Percentiles rank a stretch among this genome's conserved stretches.
These are phyloP conservation scores for Flexamia atlantica DNA, from an alignment of 2,888 invertebrate species.

Conservation along the genomic window DNA sequence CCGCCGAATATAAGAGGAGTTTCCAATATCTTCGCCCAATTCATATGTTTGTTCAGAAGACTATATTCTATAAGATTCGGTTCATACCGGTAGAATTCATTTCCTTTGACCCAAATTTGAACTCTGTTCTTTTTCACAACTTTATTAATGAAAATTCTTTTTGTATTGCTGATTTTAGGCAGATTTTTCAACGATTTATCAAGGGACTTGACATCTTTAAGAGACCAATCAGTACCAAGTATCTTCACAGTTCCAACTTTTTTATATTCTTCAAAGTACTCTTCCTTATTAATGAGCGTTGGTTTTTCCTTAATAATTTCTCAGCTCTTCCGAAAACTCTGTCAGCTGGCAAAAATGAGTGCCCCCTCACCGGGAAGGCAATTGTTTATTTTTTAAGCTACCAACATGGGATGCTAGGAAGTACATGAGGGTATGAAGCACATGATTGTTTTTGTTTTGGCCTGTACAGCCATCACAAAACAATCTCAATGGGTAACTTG, in stretches of 20 bases:
- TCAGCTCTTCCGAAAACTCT: conserved; percentile 22
- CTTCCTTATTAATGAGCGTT: conserved; percentile 4
- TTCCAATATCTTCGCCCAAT: conserved; percentile 12
- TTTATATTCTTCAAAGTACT: conserved; percentile 19
- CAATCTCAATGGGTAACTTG: neutral
- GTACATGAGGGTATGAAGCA: neutral
- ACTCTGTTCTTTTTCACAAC: neutral
- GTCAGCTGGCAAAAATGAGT: conserved; percentile 19
- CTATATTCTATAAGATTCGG: conserved; percentile 4
- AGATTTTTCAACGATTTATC: conserved; percentile 6
- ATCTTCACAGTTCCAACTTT: conserved; percentile 4
- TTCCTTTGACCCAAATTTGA: conserved; percentile 17
- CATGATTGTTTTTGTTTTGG: conserved; percentile 38
- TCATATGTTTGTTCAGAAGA: conserved; percentile 34
- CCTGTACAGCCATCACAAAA: conserved; percentile 24
- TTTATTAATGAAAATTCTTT: conserved; percentile 14
- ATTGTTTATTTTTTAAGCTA: neutral
- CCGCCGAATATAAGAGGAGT: conserved; percentile 26
- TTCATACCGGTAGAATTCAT: conserved; percentile 28
- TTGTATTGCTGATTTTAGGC: conserved; percentile 34
- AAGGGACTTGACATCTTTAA: conserved; percentile 41
- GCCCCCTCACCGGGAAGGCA: conserved; percentile 28
- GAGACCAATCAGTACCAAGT: conserved; percentile 19
- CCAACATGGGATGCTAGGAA: neutral
- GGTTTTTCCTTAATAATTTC: conserved; percentile 15